Conservation (phyloP, 2,797 vertebrate species). For the Paramormyrops hopkinsi region DNA sequence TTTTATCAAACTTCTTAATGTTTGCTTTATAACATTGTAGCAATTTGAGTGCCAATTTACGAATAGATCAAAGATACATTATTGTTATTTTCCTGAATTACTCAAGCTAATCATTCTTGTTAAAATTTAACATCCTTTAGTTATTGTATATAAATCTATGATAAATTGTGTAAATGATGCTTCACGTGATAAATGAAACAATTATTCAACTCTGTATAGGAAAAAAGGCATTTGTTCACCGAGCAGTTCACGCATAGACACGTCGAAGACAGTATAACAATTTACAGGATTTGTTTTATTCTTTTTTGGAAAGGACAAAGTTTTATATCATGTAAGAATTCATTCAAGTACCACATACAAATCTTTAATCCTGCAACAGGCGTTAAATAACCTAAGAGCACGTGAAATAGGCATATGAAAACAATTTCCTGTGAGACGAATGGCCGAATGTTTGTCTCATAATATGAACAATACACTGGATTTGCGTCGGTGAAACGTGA, state of each 20-base stretch:
- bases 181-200: neutral
- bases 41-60: neutral
- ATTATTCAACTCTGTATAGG: neutral
- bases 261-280: neutral
- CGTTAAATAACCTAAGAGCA: neutral
- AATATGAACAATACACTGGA: neutral
- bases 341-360: neutral
- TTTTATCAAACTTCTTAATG: neutral
- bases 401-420: neutral
- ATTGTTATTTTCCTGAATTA: neutral
- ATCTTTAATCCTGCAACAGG: neutral
- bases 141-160: neutral
- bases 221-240: neutral
- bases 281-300: neutral
- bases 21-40: neutral
- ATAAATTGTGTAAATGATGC: neutral
- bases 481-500: neutral
- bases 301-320: neutral
- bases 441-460: neutral
- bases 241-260: neutral
- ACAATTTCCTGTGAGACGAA: slow-evolving; percentile 10
- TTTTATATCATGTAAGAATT: neutral
- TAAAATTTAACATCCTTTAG: neutral
- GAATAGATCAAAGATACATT: neutral
- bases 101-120: neutral